Base-by-base conservation (phyloP, 2,888 invertebrate species). In the Hemistola chrysoprasaria region DNA sequence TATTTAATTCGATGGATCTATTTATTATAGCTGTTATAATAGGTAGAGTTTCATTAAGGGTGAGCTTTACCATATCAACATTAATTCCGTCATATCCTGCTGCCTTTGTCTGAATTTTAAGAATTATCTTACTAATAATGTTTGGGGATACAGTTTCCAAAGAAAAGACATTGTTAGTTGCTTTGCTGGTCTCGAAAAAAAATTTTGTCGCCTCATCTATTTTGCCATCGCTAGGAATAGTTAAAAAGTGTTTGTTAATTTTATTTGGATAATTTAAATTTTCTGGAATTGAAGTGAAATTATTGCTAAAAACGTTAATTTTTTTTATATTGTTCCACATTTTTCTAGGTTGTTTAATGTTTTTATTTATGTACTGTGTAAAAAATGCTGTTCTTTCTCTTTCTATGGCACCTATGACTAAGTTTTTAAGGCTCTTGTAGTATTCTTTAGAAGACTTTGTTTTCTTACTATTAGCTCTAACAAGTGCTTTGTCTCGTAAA, bases 231-330 rank as follows among this genome's bases (percentile, higher is more conserved):
- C n/a, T n/a, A n/a, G 40, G 30, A 0, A 40, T 7, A 1, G 24
- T 7, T 1, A 40, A 6, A n/a, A 40, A 40, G 4, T 35, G 30
- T n/a, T 25, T 6, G 11, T 35, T 40, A 6, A 40, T 35, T 3
- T 20, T 3, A 22, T 35, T 16, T 0, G 40, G 35, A 9, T 40
- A 25, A 6, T 4, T 16, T 16, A 16, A 4, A 4, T 16, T 16
- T 3, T 16, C 2, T 3, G 16, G 16, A 3, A 16, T 16, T 16
- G 4, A 2, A 16, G 2, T 16, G 2, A 4, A 3, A 16, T 4
- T 4, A 16, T 2, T 3, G 4, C 4, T 16, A 2, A 16, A 2
- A 3, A 3, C 16, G 3, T 16, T 16, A 16, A 16, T 4, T 4
- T 22, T 22, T 22, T 7, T 22, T 6, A 22, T 2, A 7, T 22